These are phyloP conservation scores for Watsonalla binaria DNA, from an alignment of 2,888 invertebrate species.

Conservation along the genomic window DNA sequence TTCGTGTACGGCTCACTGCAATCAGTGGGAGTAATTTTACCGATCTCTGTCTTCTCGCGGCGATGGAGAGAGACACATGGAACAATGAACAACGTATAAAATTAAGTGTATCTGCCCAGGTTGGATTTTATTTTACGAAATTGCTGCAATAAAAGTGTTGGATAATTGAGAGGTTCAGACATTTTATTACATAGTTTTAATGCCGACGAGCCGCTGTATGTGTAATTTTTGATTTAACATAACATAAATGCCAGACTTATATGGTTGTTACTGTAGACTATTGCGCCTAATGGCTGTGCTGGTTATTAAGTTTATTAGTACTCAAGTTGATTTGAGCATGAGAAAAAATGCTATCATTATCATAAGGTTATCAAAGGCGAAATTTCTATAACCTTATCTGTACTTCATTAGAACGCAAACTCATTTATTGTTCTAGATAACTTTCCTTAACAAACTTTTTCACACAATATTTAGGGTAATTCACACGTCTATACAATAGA, in stretches of 20 bases:
- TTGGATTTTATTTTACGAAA: slow-evolving; percentile 67
- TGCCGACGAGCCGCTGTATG: slow-evolving; percentile 3
- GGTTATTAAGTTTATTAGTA: neutral
- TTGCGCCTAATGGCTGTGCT: neutral
- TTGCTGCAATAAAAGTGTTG: slow-evolving; percentile 69
- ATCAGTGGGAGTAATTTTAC: slow-evolving; percentile 71
- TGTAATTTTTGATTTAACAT: slow-evolving; percentile 3
- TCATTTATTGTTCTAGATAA: too few relatives aligned
- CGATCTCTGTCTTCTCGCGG: slow-evolving; percentile 37
- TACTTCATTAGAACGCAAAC: too few relatives aligned
- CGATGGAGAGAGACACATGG: slow-evolving; percentile 35
- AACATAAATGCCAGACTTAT: neutral
- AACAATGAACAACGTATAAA: slow-evolving; percentile 63
- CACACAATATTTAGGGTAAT: too few relatives aligned
- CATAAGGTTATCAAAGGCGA: too few relatives aligned
- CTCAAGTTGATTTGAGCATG: too few relatives aligned
- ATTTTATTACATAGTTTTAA: slow-evolving; percentile 43
- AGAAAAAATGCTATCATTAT: too few relatives aligned
- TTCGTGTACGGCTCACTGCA: slow-evolving; percentile 74
- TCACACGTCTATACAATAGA: too few relatives aligned
- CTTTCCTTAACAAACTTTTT: too few relatives aligned
- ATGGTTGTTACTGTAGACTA: neutral
- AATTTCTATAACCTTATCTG: too few relatives aligned
- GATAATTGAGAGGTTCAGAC: slow-evolving; percentile 64
- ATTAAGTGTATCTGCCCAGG: slow-evolving; percentile 67